Percentiles rank a stretch among this genome's conserved stretches.
Evolutionary conservation across 1,140 invertebrate genomes (phyloP).

Genomic region (Cydia strobilella): DNA sequence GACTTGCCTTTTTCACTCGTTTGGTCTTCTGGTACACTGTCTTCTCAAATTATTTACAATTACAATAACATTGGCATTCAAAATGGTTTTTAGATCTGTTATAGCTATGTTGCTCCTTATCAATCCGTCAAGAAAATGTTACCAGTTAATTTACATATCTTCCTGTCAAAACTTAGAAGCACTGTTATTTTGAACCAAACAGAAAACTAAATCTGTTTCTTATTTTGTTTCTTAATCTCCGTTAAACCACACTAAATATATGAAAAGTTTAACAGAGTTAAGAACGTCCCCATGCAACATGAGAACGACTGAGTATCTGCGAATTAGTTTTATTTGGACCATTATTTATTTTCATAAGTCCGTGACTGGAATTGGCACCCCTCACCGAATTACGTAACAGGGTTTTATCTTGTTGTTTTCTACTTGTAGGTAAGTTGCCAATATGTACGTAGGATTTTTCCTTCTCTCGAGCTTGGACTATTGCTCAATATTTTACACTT

Average conservation of each 20-base stretch:
- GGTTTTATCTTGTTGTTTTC: neutral
- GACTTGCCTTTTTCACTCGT: neutral
- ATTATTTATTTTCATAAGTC: neutral
- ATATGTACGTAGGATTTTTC: neutral
- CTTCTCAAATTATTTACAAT: neutral
- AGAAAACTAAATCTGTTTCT: no score
- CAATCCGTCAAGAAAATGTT: no score
- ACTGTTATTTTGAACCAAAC: no score
- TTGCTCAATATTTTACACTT: neutral
- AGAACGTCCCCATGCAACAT: no score
- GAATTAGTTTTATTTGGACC: neutral
- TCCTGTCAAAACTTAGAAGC: no score
- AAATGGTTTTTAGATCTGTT: neutral
- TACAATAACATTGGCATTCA: neutral
- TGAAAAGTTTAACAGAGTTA: no score
- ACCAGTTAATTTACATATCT: no score
- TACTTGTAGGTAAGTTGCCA: neutral
- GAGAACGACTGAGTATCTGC: no score
- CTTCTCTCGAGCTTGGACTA: neutral
- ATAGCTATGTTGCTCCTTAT: no score
- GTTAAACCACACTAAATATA: no score
- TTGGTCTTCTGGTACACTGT: slow-evolving; percentile 1
- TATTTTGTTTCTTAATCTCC: no score
- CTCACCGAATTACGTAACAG: neutral
- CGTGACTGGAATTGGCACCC: neutral